Evolutionary conservation across 2,888 invertebrate species (phyloP).

Genomic region (Lepidochitona cinerea): DNA sequence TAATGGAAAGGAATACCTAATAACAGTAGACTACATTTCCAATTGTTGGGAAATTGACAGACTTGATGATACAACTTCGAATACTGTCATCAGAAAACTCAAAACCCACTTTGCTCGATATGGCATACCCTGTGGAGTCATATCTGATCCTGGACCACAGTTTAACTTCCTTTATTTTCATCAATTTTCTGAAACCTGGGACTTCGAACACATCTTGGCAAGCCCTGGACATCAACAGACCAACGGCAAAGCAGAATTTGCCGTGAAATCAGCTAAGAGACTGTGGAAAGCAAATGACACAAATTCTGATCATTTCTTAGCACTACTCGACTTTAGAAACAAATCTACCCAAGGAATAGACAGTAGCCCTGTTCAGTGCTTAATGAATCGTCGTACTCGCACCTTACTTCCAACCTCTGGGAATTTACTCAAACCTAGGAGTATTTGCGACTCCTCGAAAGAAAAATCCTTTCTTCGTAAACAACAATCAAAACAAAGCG

Average conservation of each 20-base stretch:
- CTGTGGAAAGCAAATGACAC: too few relatives aligned
- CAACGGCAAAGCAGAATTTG: conserved; percentile 10
- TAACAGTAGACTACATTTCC: conserved; percentile 35
- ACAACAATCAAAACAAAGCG: too few relatives aligned
- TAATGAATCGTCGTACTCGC: too few relatives aligned
- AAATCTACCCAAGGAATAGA: too few relatives aligned
- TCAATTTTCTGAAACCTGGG: background rate
- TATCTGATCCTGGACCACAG: background rate
- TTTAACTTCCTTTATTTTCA: conserved; percentile 10
- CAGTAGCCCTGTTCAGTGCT: too few relatives aligned
- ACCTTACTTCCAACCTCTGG: too few relatives aligned
- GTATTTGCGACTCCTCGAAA: too few relatives aligned
- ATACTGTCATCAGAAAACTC: conserved; percentile 28
- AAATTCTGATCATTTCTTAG: too few relatives aligned
- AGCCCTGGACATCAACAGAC: conserved; percentile 9
- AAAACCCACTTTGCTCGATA: conserved; percentile 28
- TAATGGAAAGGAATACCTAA: conserved; percentile 27
- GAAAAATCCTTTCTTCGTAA: too few relatives aligned
- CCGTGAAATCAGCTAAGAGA: conserved; percentile 7
- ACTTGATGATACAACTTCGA: conserved; percentile 21
- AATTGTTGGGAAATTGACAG: conserved; percentile 34
- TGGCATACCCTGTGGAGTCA: conserved; percentile 21
- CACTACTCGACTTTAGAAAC: too few relatives aligned
- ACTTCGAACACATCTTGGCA: conserved; percentile 12
- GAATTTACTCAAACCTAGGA: too few relatives aligned